phyloP scores from a whole-genome alignment of 1,140 invertebrate species.

The Oncopodura yosiiana region DNA sequence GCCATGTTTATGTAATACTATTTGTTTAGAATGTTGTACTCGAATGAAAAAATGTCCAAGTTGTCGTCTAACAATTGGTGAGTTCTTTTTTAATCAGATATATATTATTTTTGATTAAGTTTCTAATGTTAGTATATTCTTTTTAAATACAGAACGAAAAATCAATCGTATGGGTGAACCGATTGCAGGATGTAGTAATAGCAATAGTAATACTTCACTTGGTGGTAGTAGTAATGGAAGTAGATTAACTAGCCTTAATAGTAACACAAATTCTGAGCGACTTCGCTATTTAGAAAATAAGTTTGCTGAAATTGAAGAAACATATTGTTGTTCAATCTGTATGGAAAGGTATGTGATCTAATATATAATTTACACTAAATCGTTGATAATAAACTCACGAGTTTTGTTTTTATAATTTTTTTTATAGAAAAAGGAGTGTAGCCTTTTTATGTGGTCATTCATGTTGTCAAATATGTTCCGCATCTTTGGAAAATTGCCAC shows the following conservation, averaged over 20 bases:
- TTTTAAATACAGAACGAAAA: too few species aligned
- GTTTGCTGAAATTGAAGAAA: slow-evolving; percentile 75
- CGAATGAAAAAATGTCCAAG: slow-evolving; percentile 70
- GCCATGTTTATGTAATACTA: slow-evolving; percentile 63
- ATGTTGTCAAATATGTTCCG: slow-evolving; percentile 70
- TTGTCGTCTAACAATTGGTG: slow-evolving; percentile 53
- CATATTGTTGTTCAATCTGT: slow-evolving; percentile 64
- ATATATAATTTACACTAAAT: too few species aligned
- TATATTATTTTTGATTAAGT: too few species aligned
- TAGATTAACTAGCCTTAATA: neutral
- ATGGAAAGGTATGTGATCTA: too few species aligned
- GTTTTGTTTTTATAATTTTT: too few species aligned
- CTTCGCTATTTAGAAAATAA: slow-evolving; percentile 69
- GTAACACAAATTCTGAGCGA: slow-evolving; percentile 52
- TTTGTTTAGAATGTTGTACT: slow-evolving; percentile 64
- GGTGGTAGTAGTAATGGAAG: slow-evolving; percentile 3
- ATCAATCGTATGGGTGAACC: slow-evolving; percentile 42
- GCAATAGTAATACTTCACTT: slow-evolving; percentile 18
- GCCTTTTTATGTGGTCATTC: slow-evolving; percentile 83
- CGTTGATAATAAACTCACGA: too few species aligned
- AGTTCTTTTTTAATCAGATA: too few species aligned
- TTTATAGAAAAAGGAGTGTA: slow-evolving; percentile 64
- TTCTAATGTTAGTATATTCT: too few species aligned
- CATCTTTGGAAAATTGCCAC: slow-evolving; percentile 73
- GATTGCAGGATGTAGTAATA: neutral